Conservation (phyloP, 64 coral and sea anemone genomes). For the Platygyra sinensis region DNA sequence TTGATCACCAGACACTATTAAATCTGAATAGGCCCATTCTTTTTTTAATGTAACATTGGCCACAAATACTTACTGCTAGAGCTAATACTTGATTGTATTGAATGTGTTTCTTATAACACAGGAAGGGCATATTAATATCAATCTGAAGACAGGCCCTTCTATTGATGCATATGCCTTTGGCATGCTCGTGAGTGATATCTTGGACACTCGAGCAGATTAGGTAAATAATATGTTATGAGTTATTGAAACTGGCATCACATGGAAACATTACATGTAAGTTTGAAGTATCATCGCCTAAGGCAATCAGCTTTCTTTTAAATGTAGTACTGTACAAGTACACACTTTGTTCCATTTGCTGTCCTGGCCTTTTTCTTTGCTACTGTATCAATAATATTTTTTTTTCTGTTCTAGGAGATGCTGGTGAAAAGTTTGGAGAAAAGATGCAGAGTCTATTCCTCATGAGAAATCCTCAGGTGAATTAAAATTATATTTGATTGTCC, state of each 20-base stretch:
- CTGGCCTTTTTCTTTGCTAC: background rate
- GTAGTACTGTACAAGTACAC: background rate
- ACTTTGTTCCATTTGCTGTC: background rate
- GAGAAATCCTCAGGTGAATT: slow-evolving; percentile 72
- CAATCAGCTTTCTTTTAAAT: background rate
- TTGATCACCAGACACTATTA: too few species aligned
- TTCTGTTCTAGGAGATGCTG: slow-evolving; percentile 55
- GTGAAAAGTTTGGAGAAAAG: slow-evolving; percentile 84
- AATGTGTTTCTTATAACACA: background rate
- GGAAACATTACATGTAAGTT: too few species aligned
- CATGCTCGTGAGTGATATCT: slow-evolving; percentile 82
- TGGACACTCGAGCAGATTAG: slow-evolving; percentile 77
- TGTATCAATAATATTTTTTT: too few species aligned
- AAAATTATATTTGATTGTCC: too few species aligned
- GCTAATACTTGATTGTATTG: too few species aligned
- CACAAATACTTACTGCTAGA: too few species aligned
- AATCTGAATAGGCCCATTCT: too few species aligned
- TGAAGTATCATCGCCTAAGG: background rate
- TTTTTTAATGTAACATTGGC: too few species aligned
- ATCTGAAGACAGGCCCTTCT: slow-evolving; percentile 57
- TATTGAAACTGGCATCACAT: background rate
- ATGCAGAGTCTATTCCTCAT: slow-evolving; percentile 82
- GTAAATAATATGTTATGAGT: background rate
- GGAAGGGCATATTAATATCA: slow-evolving; percentile 64
- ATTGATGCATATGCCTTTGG: slow-evolving; percentile 92